These are phyloP conservation scores for Hycleus phaleratus DNA, from an alignment of 1,140 invertebrate genomes.

Conservation along the genomic window DNA sequence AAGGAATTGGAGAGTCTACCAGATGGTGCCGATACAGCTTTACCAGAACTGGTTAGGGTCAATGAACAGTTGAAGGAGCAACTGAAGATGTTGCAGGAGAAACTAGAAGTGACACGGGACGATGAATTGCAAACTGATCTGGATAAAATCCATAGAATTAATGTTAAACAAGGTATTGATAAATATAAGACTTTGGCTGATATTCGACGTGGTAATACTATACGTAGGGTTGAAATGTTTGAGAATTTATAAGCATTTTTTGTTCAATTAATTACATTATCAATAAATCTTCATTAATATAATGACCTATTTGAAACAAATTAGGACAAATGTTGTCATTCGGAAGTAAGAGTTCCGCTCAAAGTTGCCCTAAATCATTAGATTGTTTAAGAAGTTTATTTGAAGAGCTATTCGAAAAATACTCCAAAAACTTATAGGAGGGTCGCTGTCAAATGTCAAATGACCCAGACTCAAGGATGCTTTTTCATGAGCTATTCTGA, in stretches of 20 bases:
- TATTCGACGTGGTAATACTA: slow-evolving; percentile 37
- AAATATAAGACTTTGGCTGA: slow-evolving; percentile 38
- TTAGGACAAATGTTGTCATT: too few species aligned
- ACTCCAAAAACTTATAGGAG: too few species aligned
- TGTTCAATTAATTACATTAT: too few species aligned
- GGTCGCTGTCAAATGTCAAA: too few species aligned
- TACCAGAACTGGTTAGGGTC: slow-evolving; percentile 32
- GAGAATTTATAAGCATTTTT: slow-evolving; percentile 23
- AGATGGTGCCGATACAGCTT: slow-evolving; percentile 25
- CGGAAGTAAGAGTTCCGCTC: too few species aligned
- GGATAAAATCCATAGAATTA: slow-evolving; percentile 38
- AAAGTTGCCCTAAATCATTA: too few species aligned
- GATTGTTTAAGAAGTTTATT: too few species aligned
- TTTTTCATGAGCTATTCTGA: too few species aligned
- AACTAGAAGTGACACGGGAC: slow-evolving; percentile 27
- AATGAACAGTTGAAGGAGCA: slow-evolving; percentile 33
- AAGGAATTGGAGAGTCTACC: slow-evolving; percentile 32
- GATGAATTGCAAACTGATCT: slow-evolving; percentile 31
- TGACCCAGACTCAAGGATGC: too few species aligned
- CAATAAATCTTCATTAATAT: background rate
- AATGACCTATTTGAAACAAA: background rate
- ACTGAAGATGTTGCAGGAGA: slow-evolving; percentile 28
- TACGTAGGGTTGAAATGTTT: slow-evolving; percentile 37
- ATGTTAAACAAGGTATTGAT: slow-evolving; percentile 33
- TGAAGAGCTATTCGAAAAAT: too few species aligned